A percentile compares a stretch with the other conserved stretches of the same genome.
phyloP scores from a whole-genome alignment of 2,113 vertebrate genomes.

The Aythya baeri region DNA sequence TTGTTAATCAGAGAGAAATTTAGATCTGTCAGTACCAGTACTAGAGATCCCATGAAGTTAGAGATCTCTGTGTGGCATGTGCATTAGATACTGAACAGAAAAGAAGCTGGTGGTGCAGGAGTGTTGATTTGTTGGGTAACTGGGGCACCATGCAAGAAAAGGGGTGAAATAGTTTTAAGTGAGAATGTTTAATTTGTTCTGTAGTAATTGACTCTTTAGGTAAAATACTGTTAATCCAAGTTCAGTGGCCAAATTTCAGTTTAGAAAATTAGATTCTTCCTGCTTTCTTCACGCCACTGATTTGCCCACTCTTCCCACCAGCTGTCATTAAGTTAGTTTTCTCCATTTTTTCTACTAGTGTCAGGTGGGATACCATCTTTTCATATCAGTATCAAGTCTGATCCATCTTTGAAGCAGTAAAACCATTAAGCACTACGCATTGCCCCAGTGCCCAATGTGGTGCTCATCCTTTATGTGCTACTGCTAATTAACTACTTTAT shows the following conservation, averaged over 20 bases:
- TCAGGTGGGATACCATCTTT: background rate
- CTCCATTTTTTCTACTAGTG: background rate
- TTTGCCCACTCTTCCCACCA: background rate
- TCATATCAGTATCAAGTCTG: background rate
- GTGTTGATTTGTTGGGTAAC: background rate
- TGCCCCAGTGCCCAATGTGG: background rate
- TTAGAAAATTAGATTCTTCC: background rate
- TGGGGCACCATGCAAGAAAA: background rate
- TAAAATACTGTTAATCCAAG: background rate
- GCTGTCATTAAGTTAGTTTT: background rate
- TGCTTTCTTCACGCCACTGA: background rate
- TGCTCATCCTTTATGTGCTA: slow-evolving; percentile 65
- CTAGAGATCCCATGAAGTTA: background rate
- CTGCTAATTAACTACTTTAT: slow-evolving; percentile 73
- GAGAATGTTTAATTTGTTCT: background rate
- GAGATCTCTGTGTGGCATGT: background rate
- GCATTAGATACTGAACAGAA: background rate
- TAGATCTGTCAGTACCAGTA: background rate
- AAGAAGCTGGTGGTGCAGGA: background rate
- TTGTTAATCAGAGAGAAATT: background rate
- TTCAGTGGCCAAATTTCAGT: background rate
- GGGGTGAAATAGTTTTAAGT: background rate
- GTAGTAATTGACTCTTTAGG: background rate
- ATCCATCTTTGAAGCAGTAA: slow-evolving; percentile 52
- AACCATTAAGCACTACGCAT: slow-evolving; percentile 6